Conservation (phyloP, 2,888 invertebrate species). For the Stegana nigrithorax region DNA sequence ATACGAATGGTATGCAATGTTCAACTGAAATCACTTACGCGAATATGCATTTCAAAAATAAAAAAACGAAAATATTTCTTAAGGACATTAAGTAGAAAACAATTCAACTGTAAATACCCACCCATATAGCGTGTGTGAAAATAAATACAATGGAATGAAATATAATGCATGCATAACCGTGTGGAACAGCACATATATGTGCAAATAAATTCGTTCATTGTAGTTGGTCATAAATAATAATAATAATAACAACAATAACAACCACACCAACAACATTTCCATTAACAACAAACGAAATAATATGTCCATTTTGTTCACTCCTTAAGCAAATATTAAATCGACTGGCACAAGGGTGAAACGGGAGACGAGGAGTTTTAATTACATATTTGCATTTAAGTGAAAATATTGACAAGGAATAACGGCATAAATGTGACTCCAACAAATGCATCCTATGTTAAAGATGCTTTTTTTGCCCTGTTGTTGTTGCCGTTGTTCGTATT, state of each 20-base stretch:
- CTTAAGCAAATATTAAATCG: constrained; percentile 1
- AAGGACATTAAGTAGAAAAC: constrained; percentile 22
- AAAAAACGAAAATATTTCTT: constrained; percentile 1
- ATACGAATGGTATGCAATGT: too few relatives aligned
- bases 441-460: not conserved
- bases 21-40: too few relatives aligned
- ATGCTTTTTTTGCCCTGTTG: too few relatives aligned
- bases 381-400: not conserved
- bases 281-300: not conserved
- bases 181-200: too few relatives aligned
- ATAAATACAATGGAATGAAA: constrained; percentile 59
- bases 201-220: too few relatives aligned
- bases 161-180: constrained; percentile 56
- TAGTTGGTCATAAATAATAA: constrained; percentile 3
- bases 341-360: not conserved
- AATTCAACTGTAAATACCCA: constrained; percentile 52
- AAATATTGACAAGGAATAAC: not conserved
- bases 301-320: too few relatives aligned
- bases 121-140: too few relatives aligned
- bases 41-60: too few relatives aligned
- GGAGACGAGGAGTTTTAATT: not conserved
- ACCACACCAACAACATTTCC: not conserved
- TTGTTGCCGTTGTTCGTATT: too few relatives aligned
- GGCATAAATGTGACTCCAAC: not conserved
- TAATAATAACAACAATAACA: not conserved